Evolutionary conservation across 2,113 vertebrate species (phyloP).

Genomic region (Neotragus moschatus): DNA sequence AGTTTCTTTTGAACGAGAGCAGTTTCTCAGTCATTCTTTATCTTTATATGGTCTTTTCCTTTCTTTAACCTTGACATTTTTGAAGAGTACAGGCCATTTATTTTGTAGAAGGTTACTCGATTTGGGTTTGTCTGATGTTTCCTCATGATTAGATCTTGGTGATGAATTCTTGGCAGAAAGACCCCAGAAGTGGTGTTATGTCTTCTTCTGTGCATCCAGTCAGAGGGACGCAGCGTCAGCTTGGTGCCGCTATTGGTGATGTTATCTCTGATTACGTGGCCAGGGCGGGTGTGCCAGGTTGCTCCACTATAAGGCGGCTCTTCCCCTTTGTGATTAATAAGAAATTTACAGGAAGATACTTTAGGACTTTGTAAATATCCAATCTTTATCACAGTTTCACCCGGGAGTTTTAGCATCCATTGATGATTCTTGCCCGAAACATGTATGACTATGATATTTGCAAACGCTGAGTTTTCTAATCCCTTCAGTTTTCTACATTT

Average conservation of each 20-base stretch:
- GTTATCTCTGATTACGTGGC: background rate
- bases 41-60: constrained; percentile 39
- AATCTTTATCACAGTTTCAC: background rate
- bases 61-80: constrained; percentile 68
- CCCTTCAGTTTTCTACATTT: background rate
- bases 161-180: constrained; percentile 55
- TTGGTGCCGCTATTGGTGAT: background rate
- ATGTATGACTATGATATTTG: background rate
- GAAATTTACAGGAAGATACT: background rate
- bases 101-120: constrained; percentile 60
- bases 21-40: constrained; percentile 43
- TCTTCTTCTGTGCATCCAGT: background rate
- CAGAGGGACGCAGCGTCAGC: background rate
- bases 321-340: background rate
- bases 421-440: background rate
- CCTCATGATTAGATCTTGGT: constrained; percentile 56
- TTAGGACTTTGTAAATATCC: background rate
- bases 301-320: background rate
- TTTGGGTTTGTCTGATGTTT: constrained; percentile 64
- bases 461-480: background rate
- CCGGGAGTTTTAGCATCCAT: background rate
- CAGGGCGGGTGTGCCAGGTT: background rate
- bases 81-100: constrained; percentile 57
- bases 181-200: background rate
- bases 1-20: constrained; percentile 34